These are phyloP conservation scores for Nephrotoma flavescens DNA, from an alignment of 2,888 invertebrate genomes.

Conservation along the genomic window DNA sequence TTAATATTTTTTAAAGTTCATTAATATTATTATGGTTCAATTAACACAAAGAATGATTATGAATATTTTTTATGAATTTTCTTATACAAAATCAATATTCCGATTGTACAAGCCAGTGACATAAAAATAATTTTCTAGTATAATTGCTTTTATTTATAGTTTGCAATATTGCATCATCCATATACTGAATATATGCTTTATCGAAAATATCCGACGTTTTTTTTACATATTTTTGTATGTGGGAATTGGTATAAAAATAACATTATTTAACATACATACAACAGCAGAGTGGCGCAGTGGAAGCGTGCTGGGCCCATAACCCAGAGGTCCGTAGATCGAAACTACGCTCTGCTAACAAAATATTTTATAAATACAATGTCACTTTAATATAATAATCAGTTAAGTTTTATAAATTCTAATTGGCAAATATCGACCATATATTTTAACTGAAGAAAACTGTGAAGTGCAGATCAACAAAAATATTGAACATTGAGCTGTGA, in stretches of 20 bases:
- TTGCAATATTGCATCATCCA: neutral
- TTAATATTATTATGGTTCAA: no score
- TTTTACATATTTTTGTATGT: neutral
- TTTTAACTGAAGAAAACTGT: no score
- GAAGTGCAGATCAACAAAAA: no score
- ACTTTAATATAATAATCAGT: no score
- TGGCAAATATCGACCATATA: no score
- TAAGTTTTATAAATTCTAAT: no score
- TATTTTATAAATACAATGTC: neutral
- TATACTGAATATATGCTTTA: neutral
- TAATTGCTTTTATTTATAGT: neutral
- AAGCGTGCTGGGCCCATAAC: constrained; percentile 60
- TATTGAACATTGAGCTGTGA: no score
- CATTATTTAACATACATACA: no score
- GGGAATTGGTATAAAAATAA: no score
- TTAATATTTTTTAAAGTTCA: no score
- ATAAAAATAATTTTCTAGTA: neutral
- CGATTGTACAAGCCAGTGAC: neutral
- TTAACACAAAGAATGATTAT: no score
- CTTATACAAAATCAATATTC: neutral
- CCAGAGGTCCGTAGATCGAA: constrained; percentile 24
- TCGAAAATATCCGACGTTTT: neutral
- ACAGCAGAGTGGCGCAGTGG: constrained; percentile 56
- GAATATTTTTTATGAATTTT: no score
- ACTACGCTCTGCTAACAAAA: constrained; percentile 19